These are phyloP conservation scores for Podabrus alpinus DNA, from an alignment of 2,888 invertebrate species.

Conservation along the genomic window DNA sequence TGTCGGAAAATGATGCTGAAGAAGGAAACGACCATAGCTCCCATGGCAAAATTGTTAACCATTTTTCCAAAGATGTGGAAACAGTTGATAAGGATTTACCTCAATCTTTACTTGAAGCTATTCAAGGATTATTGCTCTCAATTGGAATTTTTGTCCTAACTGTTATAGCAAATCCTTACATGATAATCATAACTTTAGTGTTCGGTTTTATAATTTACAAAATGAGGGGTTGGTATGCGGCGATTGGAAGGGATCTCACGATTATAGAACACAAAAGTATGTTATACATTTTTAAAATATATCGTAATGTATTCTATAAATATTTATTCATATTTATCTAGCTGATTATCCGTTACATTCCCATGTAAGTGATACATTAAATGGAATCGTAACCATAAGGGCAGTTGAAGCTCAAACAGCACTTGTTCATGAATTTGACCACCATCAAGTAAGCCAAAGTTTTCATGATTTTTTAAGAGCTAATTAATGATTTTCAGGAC, in stretches of 20 bases:
- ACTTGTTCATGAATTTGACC: constrained; percentile 71
- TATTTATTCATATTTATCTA: constrained; percentile 54
- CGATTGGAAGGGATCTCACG: constrained; percentile 72
- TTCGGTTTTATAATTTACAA: constrained; percentile 66
- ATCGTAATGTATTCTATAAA: no score
- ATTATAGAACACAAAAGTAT: constrained; percentile 61
- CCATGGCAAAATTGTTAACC: constrained; percentile 73
- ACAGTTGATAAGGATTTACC: constrained; percentile 64
- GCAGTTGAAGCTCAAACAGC: constrained; percentile 72
- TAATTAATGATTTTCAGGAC: constrained; percentile 47
- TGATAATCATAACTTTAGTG: constrained; percentile 64
- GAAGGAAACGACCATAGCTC: constrained; percentile 53
- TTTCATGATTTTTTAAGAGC: background rate
- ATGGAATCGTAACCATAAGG: constrained; percentile 85
- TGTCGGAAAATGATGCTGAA: background rate
- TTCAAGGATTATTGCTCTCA: constrained; percentile 66
- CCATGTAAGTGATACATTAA: constrained; percentile 79
- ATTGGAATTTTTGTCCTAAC: constrained; percentile 71
- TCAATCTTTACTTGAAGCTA: constrained; percentile 58
- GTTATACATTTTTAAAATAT: constrained; percentile 26
- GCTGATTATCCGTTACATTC: constrained; percentile 88
- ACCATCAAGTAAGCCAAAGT: constrained; percentile 59
- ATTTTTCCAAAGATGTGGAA: constrained; percentile 77
- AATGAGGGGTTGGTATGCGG: constrained; percentile 67
- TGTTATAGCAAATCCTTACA: constrained; percentile 68